Evolutionary conservation across 1,140 invertebrate species (phyloP), one percentile per base, ranked within the genome.

Genomic region (Hyles vespertilio): DNA sequence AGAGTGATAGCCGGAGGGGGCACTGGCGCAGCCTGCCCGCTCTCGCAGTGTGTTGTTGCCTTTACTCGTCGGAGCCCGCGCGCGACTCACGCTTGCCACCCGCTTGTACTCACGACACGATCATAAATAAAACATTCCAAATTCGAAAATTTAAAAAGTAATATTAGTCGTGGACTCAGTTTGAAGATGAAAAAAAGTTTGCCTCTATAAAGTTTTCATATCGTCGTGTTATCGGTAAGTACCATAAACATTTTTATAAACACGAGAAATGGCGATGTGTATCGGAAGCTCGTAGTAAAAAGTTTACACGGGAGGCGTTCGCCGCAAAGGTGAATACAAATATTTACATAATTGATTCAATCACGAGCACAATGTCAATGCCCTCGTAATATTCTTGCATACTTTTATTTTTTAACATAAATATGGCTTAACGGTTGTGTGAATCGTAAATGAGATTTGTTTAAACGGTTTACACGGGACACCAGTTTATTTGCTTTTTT

Each of bases 1-100:
- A 74, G 76, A 79, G 76, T 80, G 72, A 78, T 79, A 77, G 74
- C 74, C 70, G 78, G 75, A 66, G 81, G 77, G 80, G 83, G 69
- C 73, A 71, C 54, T 55, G 61, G 63, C 65, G 69, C 63, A 70
- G 65, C 56, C 71, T 59, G 59, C 63, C 62, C 55, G 50, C 49
- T 69, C 70, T 72, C 67, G 65, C 77, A 86, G 83, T 86, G 75
- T 72, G 68, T 77, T 70, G 69, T 70, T 66, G 80, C 68, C 77
- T 74, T 77, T 79, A 72, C 72, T 63, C 67, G 75, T 51, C 60
- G 73, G 61, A 79, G 72, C 74, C 66, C 73, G 82, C 67, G 77
- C 59, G 65, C 61, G 59, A 56, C 50, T 12, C 50, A 60, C 58
- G 49, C 58, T 64, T 40, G 8, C 46, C 32, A 46, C 32, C 22